Percentiles rank a stretch among this genome's conserved stretches.
These are phyloP conservation scores for Acanthosepion esculentum DNA, from an alignment of 2,888 invertebrate species.

Conservation along the genomic window DNA sequence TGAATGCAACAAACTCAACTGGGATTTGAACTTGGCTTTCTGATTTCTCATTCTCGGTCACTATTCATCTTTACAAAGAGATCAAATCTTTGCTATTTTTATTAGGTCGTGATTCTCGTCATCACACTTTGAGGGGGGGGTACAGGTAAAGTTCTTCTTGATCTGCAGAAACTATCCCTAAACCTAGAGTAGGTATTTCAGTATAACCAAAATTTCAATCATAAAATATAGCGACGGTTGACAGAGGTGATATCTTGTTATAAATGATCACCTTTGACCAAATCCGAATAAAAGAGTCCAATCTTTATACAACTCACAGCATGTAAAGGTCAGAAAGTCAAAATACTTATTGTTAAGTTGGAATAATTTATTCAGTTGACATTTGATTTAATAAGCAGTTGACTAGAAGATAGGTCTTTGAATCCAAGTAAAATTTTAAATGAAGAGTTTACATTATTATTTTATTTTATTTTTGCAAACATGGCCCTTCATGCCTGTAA, in stretches of 20 bases:
- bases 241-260: background rate
- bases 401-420: background rate
- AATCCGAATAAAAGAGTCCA: background rate
- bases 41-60: no score
- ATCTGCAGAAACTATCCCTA: background rate
- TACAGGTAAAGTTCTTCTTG: background rate
- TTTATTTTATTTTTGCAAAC: no score
- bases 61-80: no score
- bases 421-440: background rate
- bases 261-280: background rate
- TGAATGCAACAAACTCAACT: no score
- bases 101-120: background rate
- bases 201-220: background rate
- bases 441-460: no score
- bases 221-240: background rate
- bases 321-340: background rate
- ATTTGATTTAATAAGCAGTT: background rate
- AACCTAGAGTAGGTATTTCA: background rate
- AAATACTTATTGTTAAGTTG: background rate
- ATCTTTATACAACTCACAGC: background rate
- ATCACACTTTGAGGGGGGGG: background rate
- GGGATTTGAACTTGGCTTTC: no score
- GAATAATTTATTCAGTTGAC: background rate
- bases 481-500: no score
- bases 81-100: no score